Evolutionary conservation across 1,140 invertebrate species (phyloP).

Genomic region (Euglossa dilemma): DNA sequence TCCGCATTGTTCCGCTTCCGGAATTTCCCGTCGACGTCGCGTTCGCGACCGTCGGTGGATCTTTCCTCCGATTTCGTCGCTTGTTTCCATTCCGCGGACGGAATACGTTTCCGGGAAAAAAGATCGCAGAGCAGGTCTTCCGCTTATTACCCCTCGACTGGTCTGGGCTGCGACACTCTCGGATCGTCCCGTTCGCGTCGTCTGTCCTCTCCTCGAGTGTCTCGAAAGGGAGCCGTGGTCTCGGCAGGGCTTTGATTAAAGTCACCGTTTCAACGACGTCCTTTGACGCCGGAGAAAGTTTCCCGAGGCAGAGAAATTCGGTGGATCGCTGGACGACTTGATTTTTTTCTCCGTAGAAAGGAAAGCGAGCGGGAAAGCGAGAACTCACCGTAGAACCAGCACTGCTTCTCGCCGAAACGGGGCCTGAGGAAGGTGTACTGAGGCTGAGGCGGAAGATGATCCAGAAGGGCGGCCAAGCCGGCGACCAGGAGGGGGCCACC

Average conservation of each 20-base stretch:
- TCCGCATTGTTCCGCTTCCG: neutral
- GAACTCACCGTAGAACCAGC: slow-evolving; percentile 90
- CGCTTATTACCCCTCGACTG: neutral
- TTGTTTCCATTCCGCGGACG: too few species aligned
- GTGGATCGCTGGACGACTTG: neutral
- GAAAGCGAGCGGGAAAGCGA: neutral
- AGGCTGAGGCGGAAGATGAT: slow-evolving; percentile 85
- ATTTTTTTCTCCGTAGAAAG: neutral
- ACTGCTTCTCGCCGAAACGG: slow-evolving; percentile 88
- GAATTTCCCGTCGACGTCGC: neutral
- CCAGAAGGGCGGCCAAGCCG: slow-evolving; percentile 87
- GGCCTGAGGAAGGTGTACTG: slow-evolving; percentile 86
- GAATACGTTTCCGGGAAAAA: too few species aligned
- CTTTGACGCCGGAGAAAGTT: slow-evolving; percentile 22
- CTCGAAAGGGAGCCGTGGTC: neutral
- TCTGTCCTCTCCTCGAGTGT: neutral
- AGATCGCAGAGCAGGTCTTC: too few species aligned
- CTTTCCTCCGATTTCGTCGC: neutral
- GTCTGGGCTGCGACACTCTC: neutral
- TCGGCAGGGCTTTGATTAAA: slow-evolving; percentile 22
- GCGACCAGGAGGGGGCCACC: slow-evolving; percentile 89
- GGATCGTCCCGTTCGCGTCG: neutral
- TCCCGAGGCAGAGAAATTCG: neutral
- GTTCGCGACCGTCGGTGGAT: too few species aligned
- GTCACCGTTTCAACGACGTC: neutral